Conservation (phyloP, 2,888 invertebrate genomes). For the Melanophora roralis region DNA sequence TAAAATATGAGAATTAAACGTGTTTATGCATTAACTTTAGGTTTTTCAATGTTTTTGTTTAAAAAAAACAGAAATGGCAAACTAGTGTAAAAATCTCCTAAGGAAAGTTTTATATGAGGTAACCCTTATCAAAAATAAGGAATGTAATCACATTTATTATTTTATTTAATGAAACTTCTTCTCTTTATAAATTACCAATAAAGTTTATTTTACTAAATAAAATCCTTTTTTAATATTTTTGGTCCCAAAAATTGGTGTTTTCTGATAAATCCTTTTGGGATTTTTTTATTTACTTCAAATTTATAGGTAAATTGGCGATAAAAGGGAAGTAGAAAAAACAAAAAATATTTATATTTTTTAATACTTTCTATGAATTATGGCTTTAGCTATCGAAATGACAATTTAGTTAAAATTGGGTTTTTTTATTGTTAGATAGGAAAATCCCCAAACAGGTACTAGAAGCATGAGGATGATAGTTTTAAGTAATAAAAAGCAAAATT, state of each 20-base stretch:
- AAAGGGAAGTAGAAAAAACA: conserved; percentile 30
- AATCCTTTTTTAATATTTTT: no score
- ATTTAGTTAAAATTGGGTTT: conserved; percentile 56
- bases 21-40: no score
- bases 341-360: conserved; percentile 46
- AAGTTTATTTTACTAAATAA: no score
- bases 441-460: neutral
- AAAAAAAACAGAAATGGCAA: neutral
- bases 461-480: neutral
- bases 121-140: no score
- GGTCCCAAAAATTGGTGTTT: neutral
- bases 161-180: no score
- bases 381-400: conserved; percentile 62
- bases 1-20: no score
- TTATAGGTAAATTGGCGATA: conserved; percentile 23
- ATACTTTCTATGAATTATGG: conserved; percentile 61
- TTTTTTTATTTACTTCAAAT: neutral
- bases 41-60: neutral
- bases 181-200: no score
- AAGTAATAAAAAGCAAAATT: neutral
- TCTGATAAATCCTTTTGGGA: neutral
- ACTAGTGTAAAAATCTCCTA: neutral
- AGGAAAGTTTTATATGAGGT: no score
- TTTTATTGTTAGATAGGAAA: conserved; percentile 16
- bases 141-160: no score